A percentile compares a stretch with the other conserved stretches of the same genome.
phyloP scores from a whole-genome alignment of 1,140 invertebrate species.

The Lasaia peninsularis region DNA sequence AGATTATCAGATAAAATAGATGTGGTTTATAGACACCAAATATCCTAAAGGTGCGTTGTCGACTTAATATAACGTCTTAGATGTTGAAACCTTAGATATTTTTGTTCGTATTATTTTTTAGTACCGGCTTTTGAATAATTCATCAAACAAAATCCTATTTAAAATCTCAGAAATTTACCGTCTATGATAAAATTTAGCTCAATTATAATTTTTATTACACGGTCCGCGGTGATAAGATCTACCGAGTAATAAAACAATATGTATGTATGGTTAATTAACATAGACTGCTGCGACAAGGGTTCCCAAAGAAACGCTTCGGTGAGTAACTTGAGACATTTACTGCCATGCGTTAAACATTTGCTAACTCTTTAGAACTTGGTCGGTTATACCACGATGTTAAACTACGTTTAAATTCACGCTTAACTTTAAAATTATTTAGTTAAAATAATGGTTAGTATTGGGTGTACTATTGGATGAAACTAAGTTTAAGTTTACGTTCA shows the following conservation, averaged over 20 bases:
- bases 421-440: no score
- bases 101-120: conserved; percentile 6
- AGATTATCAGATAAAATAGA: no score
- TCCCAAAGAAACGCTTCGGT: conserved; percentile 50
- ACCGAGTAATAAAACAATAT: conserved; percentile 32
- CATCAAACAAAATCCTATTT: not conserved
- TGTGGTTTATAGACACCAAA: no score
- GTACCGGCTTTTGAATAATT: not conserved
- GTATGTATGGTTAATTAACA: conserved; percentile 43
- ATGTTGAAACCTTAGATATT: no score
- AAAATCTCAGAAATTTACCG: conserved; percentile 1
- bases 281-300: conserved; percentile 50
- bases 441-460: no score
- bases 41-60: no score
- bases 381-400: conserved; percentile 16
- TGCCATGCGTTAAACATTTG: conserved; percentile 28
- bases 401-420: conserved; percentile 15
- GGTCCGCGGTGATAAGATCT: conserved; percentile 32
- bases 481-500: no score
- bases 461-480: no score
- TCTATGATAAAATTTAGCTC: conserved; percentile 15
- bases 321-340: conserved; percentile 56
- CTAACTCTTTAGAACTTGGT: conserved; percentile 14
- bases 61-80: no score
- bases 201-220: conserved; percentile 13